Evolutionary conservation across 2,113 vertebrate genomes (phyloP), one percentile per base, ranked within the genome.

Genomic region (Nipponia nippon): DNA sequence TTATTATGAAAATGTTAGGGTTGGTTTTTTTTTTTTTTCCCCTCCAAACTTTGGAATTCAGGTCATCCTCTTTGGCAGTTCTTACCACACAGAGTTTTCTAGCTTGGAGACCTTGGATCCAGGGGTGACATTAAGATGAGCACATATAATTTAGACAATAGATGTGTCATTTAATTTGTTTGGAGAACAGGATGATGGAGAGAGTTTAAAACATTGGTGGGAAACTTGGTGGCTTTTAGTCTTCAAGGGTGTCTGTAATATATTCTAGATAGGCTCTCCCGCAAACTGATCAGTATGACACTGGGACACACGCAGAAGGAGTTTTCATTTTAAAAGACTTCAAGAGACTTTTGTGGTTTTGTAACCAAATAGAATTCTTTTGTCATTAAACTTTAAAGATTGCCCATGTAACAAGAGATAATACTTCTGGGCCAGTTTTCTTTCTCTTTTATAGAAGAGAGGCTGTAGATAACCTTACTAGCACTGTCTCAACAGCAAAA

Each of bases 351-450:
- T 59, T 82, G 87, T 95, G 73, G 94, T 93, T 81, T 82, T 89
- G 84, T 96, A 94, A 95, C 81, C 69, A 91, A 93, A 94, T 89
- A 91, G 83, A 96, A 42, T 96, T 93, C 87, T 96, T 97, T 97
- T 96, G 94, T 96, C 47, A 87, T 95, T 91, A 89, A 96, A 91
- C 11, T 94, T 95, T 96, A 84, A 95, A 91, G 56, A 55, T 95
- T 84, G 47, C 56, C 87, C 0, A 0, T 94, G 95, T 96, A 96
- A 96, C 77, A 81, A 38, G 94, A 96, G 77, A 75, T 2, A 17
- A 34, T 44, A 22, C 20, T 88, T 90, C 20, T 88, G 70, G 91
- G 73, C 72, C 73, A 75, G 44, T 73, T 95, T 89, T 52, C 47
- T 72, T 89, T 81, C 72, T 70, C n/a, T 55, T 82, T 34, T 65